phyloP scores from a whole-genome alignment of 1,140 invertebrate genomes.

The Drosophila ironensis region DNA sequence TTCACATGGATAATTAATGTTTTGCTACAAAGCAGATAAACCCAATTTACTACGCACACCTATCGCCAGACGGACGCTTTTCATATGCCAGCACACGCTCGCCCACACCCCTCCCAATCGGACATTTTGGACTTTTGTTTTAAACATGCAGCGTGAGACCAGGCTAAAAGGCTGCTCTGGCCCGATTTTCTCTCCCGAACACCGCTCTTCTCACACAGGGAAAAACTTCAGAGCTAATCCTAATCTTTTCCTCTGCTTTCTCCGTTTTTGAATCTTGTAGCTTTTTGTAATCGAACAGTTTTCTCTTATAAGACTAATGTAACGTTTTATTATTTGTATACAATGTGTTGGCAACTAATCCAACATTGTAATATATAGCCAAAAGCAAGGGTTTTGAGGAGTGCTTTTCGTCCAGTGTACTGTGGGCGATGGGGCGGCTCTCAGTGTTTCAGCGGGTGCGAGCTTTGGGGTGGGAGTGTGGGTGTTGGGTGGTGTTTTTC shows the following conservation, averaged over 20 bases:
- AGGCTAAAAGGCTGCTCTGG: not conserved
- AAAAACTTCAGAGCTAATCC: not conserved
- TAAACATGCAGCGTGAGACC: not conserved
- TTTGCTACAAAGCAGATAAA: conserved; percentile 41
- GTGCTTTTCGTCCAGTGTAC: not conserved
- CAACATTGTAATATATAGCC: not conserved
- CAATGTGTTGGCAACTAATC: too few species aligned
- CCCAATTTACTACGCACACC: conserved; percentile 16
- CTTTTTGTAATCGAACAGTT: too few species aligned
- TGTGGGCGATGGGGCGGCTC: conserved; percentile 35
- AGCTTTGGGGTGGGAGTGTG: conserved; percentile 16
- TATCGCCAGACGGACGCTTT: not conserved
- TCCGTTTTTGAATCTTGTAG: too few species aligned
- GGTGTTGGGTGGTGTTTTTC: conserved; percentile 28
- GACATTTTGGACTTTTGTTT: conserved; percentile 2
- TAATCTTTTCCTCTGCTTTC: too few species aligned
- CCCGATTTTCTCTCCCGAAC: not conserved
- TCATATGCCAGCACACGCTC: not conserved
- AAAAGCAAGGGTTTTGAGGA: not conserved
- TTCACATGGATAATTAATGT: conserved; percentile 50
- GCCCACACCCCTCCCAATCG: not conserved
- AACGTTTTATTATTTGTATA: too few species aligned
- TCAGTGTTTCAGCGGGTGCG: conserved; percentile 1
- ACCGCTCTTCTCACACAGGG: not conserved
- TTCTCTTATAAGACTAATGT: too few species aligned